These are phyloP conservation scores for Pterostichus madidus DNA, from an alignment of 2,888 invertebrate species.

Conservation along the genomic window DNA sequence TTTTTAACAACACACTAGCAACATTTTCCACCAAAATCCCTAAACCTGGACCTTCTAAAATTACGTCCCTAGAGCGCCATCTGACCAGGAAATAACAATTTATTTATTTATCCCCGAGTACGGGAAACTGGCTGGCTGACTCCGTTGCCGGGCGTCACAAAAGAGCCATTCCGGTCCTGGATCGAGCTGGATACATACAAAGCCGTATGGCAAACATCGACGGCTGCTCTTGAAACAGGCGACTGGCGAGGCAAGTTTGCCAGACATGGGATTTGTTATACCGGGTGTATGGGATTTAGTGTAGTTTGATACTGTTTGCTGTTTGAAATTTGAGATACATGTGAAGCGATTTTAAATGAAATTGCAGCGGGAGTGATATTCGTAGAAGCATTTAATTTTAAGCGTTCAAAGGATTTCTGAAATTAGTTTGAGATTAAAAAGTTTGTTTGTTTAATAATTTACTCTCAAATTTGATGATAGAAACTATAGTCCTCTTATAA, in stretches of 20 bases:
- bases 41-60: conserved; percentile 2
- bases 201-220: conserved; percentile 27
- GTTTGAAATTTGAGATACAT: conserved; percentile 43
- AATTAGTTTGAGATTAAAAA: background rate
- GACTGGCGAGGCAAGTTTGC: background rate
- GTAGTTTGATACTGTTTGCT: conserved; percentile 26
- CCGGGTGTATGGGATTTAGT: background rate
- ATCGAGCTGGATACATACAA: conserved; percentile 3
- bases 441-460: no score
- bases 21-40: conserved; percentile 1
- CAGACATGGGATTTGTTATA: background rate
- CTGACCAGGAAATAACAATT: conserved; percentile 24
- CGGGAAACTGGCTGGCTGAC: no score
- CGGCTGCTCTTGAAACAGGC: background rate
- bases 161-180: conserved; percentile 29
- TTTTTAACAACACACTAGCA: background rate
- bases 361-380: background rate
- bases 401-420: background rate
- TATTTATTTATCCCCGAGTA: conserved; percentile 35
- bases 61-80: conserved; percentile 14
- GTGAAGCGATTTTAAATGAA: conserved; percentile 7
- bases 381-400: background rate
- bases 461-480: no score
- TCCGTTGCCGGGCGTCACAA: conserved; percentile 4
- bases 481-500: no score